Evolutionary conservation across 2,888 invertebrate genomes (phyloP).

Genomic region (Hypselothyrea guttata): DNA sequence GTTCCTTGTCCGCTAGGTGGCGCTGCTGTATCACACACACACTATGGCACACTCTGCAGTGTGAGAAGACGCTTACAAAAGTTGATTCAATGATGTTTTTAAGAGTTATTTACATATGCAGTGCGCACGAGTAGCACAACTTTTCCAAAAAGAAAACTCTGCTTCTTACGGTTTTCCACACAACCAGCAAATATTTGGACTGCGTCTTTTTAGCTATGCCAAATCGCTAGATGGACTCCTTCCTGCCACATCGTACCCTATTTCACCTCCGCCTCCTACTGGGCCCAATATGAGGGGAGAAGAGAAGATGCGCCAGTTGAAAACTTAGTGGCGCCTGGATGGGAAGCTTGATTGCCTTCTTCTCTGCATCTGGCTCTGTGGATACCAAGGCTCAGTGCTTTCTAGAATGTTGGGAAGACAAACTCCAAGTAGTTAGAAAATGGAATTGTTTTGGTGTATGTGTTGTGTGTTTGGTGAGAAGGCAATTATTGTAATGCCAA

Average conservation of each 20-base stretch:
- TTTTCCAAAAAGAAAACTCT: slow-evolving; percentile 38
- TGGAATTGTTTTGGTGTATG: slow-evolving; percentile 20
- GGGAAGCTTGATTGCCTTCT: slow-evolving; percentile 51
- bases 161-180: slow-evolving; percentile 17
- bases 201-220: slow-evolving; percentile 52
- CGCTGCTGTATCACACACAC: slow-evolving; percentile 15
- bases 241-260: slow-evolving; percentile 3
- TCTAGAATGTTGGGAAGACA: slow-evolving; percentile 27
- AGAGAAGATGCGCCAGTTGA: slow-evolving; percentile 25
- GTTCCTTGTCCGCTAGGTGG: slow-evolving; percentile 23
- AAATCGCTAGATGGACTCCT: slow-evolving; percentile 47
- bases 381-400: slow-evolving; percentile 22
- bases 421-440: slow-evolving; percentile 34
- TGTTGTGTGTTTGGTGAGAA: slow-evolving; percentile 28
- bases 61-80: slow-evolving; percentile 39
- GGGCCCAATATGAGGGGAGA: not conserved
- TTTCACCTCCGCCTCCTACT: too few relatives aligned
- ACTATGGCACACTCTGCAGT: slow-evolving; percentile 2
- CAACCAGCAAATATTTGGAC: slow-evolving; percentile 49
- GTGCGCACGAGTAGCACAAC: slow-evolving; percentile 26
- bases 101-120: slow-evolving; percentile 75
- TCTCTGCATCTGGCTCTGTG: too few relatives aligned
- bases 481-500: slow-evolving; percentile 59
- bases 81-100: slow-evolving; percentile 67
- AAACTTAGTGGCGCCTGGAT: slow-evolving; percentile 50